Base-by-base conservation (phyloP, 2,888 invertebrate genomes). In the Masnerella sp. region DNA sequence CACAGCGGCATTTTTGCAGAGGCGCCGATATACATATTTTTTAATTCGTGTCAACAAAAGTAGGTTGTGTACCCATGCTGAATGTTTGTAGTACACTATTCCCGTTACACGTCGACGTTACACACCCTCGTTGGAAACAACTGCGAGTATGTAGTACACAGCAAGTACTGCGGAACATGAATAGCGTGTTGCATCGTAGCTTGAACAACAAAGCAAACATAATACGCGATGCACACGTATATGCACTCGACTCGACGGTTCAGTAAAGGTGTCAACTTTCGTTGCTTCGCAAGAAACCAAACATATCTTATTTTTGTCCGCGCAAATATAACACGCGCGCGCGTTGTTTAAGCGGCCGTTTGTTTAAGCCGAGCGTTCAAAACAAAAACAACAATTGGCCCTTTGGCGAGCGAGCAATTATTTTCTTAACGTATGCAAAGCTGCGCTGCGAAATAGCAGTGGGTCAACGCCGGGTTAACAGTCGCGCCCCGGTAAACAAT, bases 401-500 rank as follows among this genome's bases (percentile, higher is more conserved):
- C n/a, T n/a, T n/a, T n/a, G n/a, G n/a, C 22, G 40, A 38, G 14
- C 61, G 45, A 61, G 58, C 61, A 42, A 40, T 65, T 64, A 40
- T 72, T 65, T 67, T 67, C 73, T 73, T 73, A 68, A 51, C 67
- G 62, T 30, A 11, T 1, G 49, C 45, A 43, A 42, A 58, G 36
- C 28, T 20, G n/a, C 4, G 28, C n/a, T n/a, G 15, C 1, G 14
- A 51, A 59, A 45, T 36, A 69, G 70, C 49, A 72, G 49, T 72
- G 76, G 78, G 76, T 68, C 68, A 76, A 75, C 51, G 56, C 25
- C 11, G 20, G 75, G 78, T 65, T 58, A 64, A 65, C 78, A 28
- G 69, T 36, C 62, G 59, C 59, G 70, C 69, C 75, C 79, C 72
- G 79, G 87, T 87, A 86, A 87, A 87, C 85, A 87, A 86, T 85